phyloP scores from a whole-genome alignment of 2,113 vertebrate genomes.

The Onychorhynchus coronatus region DNA sequence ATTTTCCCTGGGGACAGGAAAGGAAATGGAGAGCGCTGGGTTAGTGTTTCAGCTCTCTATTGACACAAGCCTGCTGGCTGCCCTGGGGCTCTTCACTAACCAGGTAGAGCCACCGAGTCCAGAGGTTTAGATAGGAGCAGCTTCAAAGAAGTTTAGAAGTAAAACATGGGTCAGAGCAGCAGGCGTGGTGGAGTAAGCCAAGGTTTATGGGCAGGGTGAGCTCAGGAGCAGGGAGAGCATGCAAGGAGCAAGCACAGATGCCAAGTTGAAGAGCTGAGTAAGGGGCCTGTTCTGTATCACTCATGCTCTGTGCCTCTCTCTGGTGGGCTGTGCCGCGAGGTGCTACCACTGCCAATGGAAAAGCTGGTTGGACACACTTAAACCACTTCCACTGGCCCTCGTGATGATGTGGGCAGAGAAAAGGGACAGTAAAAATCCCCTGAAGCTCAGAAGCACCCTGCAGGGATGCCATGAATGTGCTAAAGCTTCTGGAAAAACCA shows the following conservation, averaged over 20 bases:
- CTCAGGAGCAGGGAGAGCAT: neutral
- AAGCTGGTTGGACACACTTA: neutral
- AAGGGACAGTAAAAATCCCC: neutral
- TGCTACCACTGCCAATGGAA: neutral
- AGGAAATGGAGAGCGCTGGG: neutral
- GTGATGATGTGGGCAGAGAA: neutral
- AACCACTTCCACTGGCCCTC: neutral
- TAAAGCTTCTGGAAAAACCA: slow-evolving; percentile 25
- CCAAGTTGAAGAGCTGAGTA: neutral
- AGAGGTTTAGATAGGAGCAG: slow-evolving; percentile 10
- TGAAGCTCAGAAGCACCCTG: neutral
- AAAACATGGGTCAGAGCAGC: slow-evolving; percentile 33
- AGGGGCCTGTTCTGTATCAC: neutral
- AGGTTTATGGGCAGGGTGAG: slow-evolving; percentile 34
- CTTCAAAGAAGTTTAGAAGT: slow-evolving; percentile 39
- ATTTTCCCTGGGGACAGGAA: neutral
- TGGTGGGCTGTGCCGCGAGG: fast-evolving
- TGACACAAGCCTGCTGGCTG: slow-evolving; percentile 11
- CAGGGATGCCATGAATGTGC: neutral
- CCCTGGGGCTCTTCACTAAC: neutral
- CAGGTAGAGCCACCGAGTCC: neutral
- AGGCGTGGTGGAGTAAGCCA: slow-evolving; percentile 32
- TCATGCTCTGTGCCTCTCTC: fast-evolving
- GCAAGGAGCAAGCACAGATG: neutral
- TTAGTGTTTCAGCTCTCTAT: neutral